Conservation (phyloP, 2,888 invertebrate species). For the Sinopyrophorus schimmeli region DNA sequence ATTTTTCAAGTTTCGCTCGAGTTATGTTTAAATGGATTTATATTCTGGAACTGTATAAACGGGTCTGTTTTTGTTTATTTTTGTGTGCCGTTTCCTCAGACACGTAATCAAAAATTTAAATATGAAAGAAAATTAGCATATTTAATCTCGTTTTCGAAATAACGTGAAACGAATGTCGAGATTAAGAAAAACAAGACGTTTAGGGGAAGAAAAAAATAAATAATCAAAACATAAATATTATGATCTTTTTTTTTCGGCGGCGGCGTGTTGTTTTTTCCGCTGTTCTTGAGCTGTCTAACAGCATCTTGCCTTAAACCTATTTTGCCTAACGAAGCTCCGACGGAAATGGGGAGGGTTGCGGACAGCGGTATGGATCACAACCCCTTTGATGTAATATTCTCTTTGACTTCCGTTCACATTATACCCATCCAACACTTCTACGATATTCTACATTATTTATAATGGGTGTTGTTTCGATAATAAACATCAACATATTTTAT, state of each 20-base stretch:
- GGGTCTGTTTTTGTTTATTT: slow-evolving; percentile 26
- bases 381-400: slow-evolving; percentile 38
- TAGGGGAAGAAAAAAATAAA: too few species aligned
- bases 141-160: slow-evolving; percentile 19
- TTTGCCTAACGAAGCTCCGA: slow-evolving; percentile 29
- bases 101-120: slow-evolving; percentile 29
- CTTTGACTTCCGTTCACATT: slow-evolving; percentile 37
- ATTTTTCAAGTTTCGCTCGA: slow-evolving; percentile 3
- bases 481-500: slow-evolving; percentile 12
- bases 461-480: slow-evolving; percentile 21
- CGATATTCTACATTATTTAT: slow-evolving; percentile 36
- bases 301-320: slow-evolving; percentile 24
- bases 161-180: slow-evolving; percentile 5
- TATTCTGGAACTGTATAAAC: slow-evolving; percentile 24
- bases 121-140: slow-evolving; percentile 23
- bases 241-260: too few species aligned
- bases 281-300: slow-evolving; percentile 16
- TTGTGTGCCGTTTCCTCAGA: slow-evolving; percentile 21
- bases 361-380: slow-evolving; percentile 15
- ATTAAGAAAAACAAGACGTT: too few species aligned
- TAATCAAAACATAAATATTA: too few species aligned
- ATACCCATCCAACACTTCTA: slow-evolving; percentile 37
- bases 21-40: slow-evolving; percentile 20
- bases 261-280: slow-evolving; percentile 13
- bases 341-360: slow-evolving; percentile 20